Evolutionary conservation across 2,888 invertebrate genomes (phyloP), one percentile per base, ranked within the genome.

Genomic region (Monopis laevigella): DNA sequence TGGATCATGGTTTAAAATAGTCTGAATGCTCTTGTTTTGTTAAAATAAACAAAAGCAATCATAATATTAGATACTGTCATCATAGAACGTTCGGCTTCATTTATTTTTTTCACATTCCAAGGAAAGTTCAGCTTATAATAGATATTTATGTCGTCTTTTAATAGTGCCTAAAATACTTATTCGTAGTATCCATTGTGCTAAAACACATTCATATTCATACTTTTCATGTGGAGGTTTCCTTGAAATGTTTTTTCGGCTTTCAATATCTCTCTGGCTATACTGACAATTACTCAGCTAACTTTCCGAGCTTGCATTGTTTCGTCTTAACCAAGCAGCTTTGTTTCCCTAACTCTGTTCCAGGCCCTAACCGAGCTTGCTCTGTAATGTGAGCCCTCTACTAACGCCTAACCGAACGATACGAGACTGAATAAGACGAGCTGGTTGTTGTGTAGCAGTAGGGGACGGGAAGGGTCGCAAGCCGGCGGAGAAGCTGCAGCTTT

Each of bases 351-450:
- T 78, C 77, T 82, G 82, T 82, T 82, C 72, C 82, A 82, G 82
- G 80, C 80, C 72, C 77, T 82, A 81, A 81, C 80, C 80, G 80
- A 74, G 81, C 80, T 82, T 82, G 82, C 74, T 73, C 81, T 71
- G 64, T 82, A 75, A 78, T 82, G 82, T 82, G 82, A 82, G 47
- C 80, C 60, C 40, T 45, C 45, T 77, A 82, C 81, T 82, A 82
- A 82, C 78, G 72, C 63, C 65, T 80, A 77, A 80, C 60, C 68
- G 65, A 68, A 64, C 61, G 62, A 67, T 28, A 26, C 29, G 29
- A 29, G 47, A 48, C 39, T 71, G 69, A 67, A 63, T 74, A 73
- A 49, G 46, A 75, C 67, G 39, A 21, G 75, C 69, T 65, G 69
- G 68, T 77, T 75, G 71, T 80, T 77, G 77, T 77, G 68, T 80